phyloP scores from a whole-genome alignment of 1,140 invertebrate genomes.

The Apis laboriosa region DNA sequence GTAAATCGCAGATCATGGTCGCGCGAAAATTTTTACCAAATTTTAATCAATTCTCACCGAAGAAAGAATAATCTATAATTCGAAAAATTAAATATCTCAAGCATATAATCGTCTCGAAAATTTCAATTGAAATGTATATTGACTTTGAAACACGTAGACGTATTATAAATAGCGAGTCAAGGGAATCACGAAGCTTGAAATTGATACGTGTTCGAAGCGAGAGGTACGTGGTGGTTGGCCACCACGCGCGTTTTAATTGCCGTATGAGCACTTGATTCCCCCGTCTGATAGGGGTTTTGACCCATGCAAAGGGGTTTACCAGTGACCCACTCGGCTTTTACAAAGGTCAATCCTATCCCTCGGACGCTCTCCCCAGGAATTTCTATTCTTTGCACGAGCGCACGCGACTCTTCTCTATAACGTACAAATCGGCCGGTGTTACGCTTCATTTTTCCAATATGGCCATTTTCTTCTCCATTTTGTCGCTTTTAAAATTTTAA shows the following conservation, averaged over 20 bases:
- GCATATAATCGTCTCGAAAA: no score
- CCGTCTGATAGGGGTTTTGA: slow-evolving; percentile 57
- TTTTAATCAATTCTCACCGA: no score
- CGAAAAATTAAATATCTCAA: no score
- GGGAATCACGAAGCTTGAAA: slow-evolving; percentile 18
- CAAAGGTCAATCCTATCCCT: slow-evolving; percentile 57
- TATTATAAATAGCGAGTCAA: not conserved
- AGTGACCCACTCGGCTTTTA: slow-evolving; percentile 63
- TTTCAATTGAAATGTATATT: no score
- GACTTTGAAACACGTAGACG: not conserved
- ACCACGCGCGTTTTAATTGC: slow-evolving; percentile 61
- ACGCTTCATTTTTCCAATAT: not conserved
- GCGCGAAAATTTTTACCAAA: no score
- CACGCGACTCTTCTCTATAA: not conserved
- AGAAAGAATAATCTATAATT: no score
- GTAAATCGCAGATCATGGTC: no score
- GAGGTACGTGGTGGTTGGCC: slow-evolving; percentile 12
- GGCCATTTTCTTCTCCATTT: not conserved
- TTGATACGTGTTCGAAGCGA: slow-evolving; percentile 8
- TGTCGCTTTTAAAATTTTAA: not conserved
- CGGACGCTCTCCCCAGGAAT: slow-evolving; percentile 24
- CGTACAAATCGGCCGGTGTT: slow-evolving; percentile 3
- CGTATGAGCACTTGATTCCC: slow-evolving; percentile 60
- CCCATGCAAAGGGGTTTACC: slow-evolving; percentile 59
- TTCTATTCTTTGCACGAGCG: slow-evolving; percentile 33